phyloP scores from a whole-genome alignment of 2,113 vertebrate species.

The Toxotes chatareus region DNA sequence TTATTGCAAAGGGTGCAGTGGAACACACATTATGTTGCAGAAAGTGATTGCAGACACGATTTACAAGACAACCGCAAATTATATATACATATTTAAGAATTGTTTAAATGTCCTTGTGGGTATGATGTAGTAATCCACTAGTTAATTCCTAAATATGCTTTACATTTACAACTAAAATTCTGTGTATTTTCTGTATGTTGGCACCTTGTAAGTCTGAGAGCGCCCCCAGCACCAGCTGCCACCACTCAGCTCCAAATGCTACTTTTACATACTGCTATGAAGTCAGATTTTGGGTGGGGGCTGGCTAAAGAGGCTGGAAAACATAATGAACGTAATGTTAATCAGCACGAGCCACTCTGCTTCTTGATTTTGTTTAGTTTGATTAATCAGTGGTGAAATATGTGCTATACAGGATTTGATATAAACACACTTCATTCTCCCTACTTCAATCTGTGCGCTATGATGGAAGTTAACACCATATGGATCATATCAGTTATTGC shows the following conservation, averaged over 20 bases:
- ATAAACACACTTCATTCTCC: not conserved
- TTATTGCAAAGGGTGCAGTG: not conserved
- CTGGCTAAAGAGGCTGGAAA: slow-evolving; percentile 14
- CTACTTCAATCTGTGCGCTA: not conserved
- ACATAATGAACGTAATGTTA: slow-evolving; percentile 20
- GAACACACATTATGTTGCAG: too few species aligned
- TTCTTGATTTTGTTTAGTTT: slow-evolving; percentile 33
- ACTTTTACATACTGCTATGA: slow-evolving; percentile 22
- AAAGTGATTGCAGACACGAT: too few species aligned
- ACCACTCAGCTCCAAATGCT: slow-evolving; percentile 39
- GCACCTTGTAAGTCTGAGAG: not conserved
- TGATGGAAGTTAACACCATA: not conserved
- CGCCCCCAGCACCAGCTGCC: slow-evolving; percentile 56
- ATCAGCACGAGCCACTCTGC: slow-evolving; percentile 25
- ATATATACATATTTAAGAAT: not conserved
- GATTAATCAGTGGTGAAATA: slow-evolving; percentile 23
- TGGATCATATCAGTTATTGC: not conserved
- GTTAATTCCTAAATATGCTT: not conserved
- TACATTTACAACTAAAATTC: not conserved
- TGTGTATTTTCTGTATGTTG: slow-evolving; percentile 17
- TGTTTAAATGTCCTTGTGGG: not conserved
- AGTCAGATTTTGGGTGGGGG: slow-evolving; percentile 22
- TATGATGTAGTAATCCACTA: not conserved
- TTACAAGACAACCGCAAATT: not conserved
- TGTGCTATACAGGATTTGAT: not conserved